These are phyloP conservation scores for Lithobates pipiens DNA, from an alignment of 2,797 vertebrate genomes.

Conservation along the genomic window DNA sequence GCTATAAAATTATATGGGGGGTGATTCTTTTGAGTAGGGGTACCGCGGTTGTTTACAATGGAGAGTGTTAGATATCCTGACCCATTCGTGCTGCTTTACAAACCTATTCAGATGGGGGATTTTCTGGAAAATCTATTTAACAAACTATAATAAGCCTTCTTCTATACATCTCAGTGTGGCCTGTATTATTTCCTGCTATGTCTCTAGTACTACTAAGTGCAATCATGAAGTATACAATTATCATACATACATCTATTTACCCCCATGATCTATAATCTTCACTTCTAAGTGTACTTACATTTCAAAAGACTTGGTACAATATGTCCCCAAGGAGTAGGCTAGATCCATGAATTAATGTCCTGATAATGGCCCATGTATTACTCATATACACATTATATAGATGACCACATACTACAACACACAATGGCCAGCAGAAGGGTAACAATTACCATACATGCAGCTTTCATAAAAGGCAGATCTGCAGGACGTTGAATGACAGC, in stretches of 20 bases:
- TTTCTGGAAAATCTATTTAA: too few relatives aligned
- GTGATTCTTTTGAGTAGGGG: too few relatives aligned
- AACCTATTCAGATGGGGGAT: too few relatives aligned
- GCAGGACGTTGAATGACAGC: not conserved
- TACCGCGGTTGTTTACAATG: too few relatives aligned
- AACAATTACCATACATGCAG: not conserved
- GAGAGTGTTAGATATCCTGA: too few relatives aligned
- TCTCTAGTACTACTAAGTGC: not conserved
- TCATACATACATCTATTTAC: not conserved
- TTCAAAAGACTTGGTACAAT: not conserved
- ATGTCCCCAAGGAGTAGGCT: not conserved
- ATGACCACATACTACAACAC: not conserved
- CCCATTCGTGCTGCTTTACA: too few relatives aligned
- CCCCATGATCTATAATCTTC: not conserved
- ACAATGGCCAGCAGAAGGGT: not conserved
- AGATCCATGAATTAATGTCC: not conserved
- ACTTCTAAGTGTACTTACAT: not conserved
- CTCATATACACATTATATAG: not conserved
- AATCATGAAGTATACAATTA: conserved; percentile 3
- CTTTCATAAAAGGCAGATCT: not conserved
- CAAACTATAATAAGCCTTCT: too few relatives aligned
- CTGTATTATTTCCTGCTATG: too few relatives aligned
- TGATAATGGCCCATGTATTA: not conserved
- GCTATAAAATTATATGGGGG: too few relatives aligned
- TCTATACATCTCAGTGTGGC: too few relatives aligned